These are phyloP conservation scores for Helleia helle DNA, from an alignment of 2,888 invertebrate genomes.

Conservation along the genomic window DNA sequence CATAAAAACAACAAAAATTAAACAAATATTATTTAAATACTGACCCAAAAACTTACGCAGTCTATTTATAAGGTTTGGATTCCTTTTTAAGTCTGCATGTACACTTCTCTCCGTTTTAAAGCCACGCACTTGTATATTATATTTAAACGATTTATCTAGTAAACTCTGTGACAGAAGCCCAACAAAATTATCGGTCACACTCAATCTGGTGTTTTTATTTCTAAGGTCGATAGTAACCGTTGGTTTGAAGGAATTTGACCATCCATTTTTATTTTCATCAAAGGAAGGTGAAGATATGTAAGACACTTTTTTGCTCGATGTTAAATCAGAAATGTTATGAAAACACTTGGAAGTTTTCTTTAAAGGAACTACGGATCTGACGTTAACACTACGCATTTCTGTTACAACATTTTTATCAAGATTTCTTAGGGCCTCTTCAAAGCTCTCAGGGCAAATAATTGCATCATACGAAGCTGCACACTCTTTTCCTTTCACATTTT, in stretches of 20 bases:
- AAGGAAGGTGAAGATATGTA: conserved; percentile 51
- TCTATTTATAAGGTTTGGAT: conserved; percentile 80
- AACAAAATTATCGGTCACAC: conserved; percentile 42
- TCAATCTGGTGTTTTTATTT: conserved; percentile 34
- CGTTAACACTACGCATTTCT: conserved; percentile 48
- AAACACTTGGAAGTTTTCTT: conserved; percentile 29
- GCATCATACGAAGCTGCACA: conserved; percentile 36
- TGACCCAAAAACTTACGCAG: conserved; percentile 73
- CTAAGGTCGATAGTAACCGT: conserved; percentile 38
- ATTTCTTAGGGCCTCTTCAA: conserved; percentile 50
- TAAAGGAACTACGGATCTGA: conserved; percentile 35
- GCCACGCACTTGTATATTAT: conserved; percentile 75
- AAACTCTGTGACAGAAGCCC: conserved; percentile 36
- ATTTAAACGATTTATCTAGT: conserved; percentile 33
- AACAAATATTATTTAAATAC: conserved; percentile 28
- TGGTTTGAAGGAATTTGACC: conserved; percentile 27
- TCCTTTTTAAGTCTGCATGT: conserved; percentile 79
- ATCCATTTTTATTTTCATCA: conserved; percentile 59
- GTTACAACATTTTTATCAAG: conserved; percentile 58
- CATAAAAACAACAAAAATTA: conserved; percentile 14
- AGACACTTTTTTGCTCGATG: conserved; percentile 45
- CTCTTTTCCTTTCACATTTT: conserved; percentile 50
- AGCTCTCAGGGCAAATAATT: conserved; percentile 52
- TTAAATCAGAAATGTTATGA: conserved; percentile 26
- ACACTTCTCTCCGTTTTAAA: conserved; percentile 87